Conservation (phyloP, 2,888 invertebrate genomes). For the Cheilosia urbana region DNA sequence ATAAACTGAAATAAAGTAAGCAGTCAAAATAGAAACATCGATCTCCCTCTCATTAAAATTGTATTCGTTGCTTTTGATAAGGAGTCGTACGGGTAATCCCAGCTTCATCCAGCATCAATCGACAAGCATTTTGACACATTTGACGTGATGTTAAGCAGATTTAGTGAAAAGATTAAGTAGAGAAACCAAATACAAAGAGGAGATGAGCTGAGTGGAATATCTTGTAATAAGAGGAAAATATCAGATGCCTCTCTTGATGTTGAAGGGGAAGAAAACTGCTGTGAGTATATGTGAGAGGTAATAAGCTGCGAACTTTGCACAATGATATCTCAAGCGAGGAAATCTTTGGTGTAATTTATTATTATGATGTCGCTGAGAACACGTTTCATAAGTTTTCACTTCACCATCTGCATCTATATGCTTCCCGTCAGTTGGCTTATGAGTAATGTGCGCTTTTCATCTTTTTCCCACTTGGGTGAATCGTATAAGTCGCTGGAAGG, state of each 20-base stretch:
- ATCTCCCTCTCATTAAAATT: background rate
- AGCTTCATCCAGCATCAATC: background rate
- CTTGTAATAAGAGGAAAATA: background rate
- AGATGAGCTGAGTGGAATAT: background rate
- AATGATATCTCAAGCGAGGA: background rate
- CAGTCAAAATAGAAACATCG: background rate
- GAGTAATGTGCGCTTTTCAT: conserved; percentile 9
- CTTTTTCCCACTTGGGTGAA: background rate
- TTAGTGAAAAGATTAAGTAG: background rate
- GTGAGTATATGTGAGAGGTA: background rate
- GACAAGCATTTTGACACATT: conserved; percentile 13
- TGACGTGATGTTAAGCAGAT: background rate
- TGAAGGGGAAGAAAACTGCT: background rate
- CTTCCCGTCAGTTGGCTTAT: conserved; percentile 5
- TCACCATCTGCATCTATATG: too few species aligned
- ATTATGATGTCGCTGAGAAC: background rate
- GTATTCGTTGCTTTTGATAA: background rate
- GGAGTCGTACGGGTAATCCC: conserved; percentile 5
- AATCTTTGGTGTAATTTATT: conserved; percentile 5
- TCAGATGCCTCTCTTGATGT: background rate
- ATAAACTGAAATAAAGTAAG: too few species aligned
- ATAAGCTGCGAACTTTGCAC: background rate
- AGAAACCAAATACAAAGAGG: background rate
- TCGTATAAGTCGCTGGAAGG: background rate
- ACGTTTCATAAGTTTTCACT: conserved; percentile 5